Evolutionary conservation across 2,113 vertebrate genomes (phyloP).

Genomic region (Chloropsis hardwickii): DNA sequence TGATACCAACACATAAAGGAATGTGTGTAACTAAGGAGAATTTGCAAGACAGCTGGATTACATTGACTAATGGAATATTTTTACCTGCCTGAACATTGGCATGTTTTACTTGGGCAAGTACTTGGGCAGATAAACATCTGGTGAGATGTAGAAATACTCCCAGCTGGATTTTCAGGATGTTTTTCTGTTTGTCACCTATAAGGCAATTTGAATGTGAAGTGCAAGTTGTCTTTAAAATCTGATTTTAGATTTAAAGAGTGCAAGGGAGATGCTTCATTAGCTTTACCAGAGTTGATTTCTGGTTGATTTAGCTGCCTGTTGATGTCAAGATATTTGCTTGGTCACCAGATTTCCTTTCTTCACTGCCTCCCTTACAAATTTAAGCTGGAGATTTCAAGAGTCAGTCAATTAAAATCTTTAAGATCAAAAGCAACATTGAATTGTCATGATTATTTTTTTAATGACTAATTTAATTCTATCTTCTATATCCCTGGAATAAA

Average conservation of each 20-base stretch:
- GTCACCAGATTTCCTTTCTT: neutral
- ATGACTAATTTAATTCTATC: neutral
- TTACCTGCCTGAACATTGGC: neutral
- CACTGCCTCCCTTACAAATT: neutral
- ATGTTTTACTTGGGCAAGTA: neutral
- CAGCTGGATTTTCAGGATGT: neutral
- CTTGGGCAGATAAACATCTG: neutral
- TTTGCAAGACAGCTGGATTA: neutral
- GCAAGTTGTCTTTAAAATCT: neutral
- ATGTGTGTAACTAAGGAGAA: neutral
- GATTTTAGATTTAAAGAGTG: neutral
- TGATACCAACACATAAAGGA: neutral
- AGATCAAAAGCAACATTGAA: neutral
- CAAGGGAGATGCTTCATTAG: neutral
- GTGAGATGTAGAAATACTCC: neutral
- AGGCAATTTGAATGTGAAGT: neutral
- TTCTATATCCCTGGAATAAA: neutral
- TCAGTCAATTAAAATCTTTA: neutral
- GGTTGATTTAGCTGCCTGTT: neutral
- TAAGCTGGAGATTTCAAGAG: neutral
- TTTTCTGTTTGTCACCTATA: neutral
- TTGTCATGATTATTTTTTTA: neutral
- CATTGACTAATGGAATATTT: neutral
- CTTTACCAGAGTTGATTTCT: neutral
- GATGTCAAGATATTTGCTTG: neutral